Evolutionary conservation across 2,797 vertebrate genomes (phyloP), one percentile per base, ranked within the genome.

Genomic region (Orientallactaga sibirica): DNA sequence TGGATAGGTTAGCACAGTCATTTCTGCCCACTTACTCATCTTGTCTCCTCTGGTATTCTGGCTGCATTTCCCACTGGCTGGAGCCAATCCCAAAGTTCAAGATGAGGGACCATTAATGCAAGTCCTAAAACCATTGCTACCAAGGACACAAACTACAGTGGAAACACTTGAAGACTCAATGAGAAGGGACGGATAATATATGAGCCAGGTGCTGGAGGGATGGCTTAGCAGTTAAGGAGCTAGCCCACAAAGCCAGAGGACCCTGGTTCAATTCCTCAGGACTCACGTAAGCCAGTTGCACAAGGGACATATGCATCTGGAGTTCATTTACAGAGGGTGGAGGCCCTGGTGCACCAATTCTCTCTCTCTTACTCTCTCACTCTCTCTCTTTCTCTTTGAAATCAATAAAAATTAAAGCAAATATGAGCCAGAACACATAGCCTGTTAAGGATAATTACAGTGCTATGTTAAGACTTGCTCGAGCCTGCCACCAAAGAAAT

Each of bases 1-100:
- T 33, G 7, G 22, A 2, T 14, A n/a, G 1, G 73, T 10, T 3
- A 37, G 3, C 9, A 14, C 0, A 58, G 25, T 27, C 25, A n/a
- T 20, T 5, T 2, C 55, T 19, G 18, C 29, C 14, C 58, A 64
- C 22, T 90, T n/a, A 68, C 7, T 12, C 20, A 77, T 55, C 19
- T 19, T 64, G 1, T 41, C 6, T 87, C 61, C 48, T 96, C 76
- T 37, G 18, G 66, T 8, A 79, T 78, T 48, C 18, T 70, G 3
- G 4, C 41, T 84, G 43, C 9, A 19, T 61, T 73, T 89, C 71
- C 43, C 75, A 76, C 12, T 70, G 61, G 64, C n/a, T 75, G n/a
- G 61, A 12, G 11, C 41, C 33, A 25, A 37, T 73, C 3, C 55
- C 64, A 66, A 66, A 82, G 19, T 37, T 24, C 3, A 55, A 80